These are phyloP conservation scores for Pantala flavescens DNA, from an alignment of 1,140 invertebrate genomes.

Conservation along the genomic window DNA sequence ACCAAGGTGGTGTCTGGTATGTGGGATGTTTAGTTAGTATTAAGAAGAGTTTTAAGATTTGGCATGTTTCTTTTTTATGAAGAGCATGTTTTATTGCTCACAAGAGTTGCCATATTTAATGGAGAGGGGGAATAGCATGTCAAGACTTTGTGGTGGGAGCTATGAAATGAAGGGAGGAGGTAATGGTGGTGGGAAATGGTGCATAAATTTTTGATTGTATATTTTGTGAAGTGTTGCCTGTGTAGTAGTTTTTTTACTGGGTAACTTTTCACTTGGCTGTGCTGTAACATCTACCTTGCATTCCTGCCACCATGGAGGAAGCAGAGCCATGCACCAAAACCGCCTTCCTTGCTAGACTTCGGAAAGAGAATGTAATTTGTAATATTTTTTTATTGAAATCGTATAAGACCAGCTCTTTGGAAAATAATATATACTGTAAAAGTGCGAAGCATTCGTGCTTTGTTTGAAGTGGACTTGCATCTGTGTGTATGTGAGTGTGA, in stretches of 20 bases:
- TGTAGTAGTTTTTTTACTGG: background rate
- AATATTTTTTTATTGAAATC: conserved; percentile 11
- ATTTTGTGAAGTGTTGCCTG: background rate
- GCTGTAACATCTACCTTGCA: background rate
- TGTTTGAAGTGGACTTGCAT: conserved; percentile 1
- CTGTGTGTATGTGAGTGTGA: background rate
- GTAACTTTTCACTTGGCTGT: conserved; percentile 1
- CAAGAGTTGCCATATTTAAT: background rate
- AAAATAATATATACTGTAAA: conserved; percentile 1
- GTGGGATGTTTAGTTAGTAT: no score
- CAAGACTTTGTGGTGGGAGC: background rate
- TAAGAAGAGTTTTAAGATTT: no score
- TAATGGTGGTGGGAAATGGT: background rate
- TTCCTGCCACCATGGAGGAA: background rate
- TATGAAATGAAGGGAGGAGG: background rate
- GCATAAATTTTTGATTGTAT: background rate
- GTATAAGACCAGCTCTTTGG: background rate
- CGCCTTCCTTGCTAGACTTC: background rate
- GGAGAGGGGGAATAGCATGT: background rate
- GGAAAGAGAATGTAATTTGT: conserved; percentile 3
- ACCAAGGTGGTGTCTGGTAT: no score
- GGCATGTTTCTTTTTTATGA: no score
- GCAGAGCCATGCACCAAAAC: background rate
- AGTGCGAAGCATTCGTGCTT: background rate
- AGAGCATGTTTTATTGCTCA: no score